Percentiles rank a stretch among this genome's conserved stretches.
Conservation (phyloP, 2,888 invertebrate genomes). For the Perizoma flavofasciatum region DNA sequence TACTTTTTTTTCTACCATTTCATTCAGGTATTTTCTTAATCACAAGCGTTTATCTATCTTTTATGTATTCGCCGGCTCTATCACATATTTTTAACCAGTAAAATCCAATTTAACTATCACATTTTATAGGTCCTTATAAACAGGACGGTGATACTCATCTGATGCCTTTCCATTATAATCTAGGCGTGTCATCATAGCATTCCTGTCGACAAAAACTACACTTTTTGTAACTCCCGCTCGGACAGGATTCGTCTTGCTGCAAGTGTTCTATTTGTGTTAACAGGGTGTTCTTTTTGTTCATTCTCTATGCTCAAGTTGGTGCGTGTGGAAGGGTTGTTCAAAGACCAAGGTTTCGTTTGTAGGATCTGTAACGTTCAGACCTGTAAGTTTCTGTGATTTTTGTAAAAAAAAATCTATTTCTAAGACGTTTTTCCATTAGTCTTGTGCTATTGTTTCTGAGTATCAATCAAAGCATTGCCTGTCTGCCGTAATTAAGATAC, state of each 20-base stretch:
- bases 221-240: slow-evolving; percentile 36
- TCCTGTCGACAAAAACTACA: slow-evolving; percentile 45
- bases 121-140: slow-evolving; percentile 21
- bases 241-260: slow-evolving; percentile 73
- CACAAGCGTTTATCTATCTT: too few relatives aligned
- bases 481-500: background rate
- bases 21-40: too few relatives aligned
- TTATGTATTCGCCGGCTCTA: background rate
- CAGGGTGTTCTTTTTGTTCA: slow-evolving; percentile 46
- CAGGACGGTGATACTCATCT: slow-evolving; percentile 10
- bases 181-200: slow-evolving; percentile 48
- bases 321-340: too few relatives aligned
- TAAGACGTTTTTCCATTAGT: too few relatives aligned
- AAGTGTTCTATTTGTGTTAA: slow-evolving; percentile 60
- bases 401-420: too few relatives aligned
- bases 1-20: too few relatives aligned
- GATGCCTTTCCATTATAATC: slow-evolving; percentile 43
- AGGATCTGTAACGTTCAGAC: too few relatives aligned
- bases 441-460: slow-evolving; percentile 1
- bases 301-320: too few relatives aligned
- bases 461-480: too few relatives aligned
- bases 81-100: slow-evolving; percentile 12
- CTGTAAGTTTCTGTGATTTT: too few relatives aligned
- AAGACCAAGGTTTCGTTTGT: too few relatives aligned
- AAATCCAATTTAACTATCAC: slow-evolving; percentile 14